phyloP scores from a whole-genome alignment of 2,797 vertebrate species.

The Phoxinus dragarum region DNA sequence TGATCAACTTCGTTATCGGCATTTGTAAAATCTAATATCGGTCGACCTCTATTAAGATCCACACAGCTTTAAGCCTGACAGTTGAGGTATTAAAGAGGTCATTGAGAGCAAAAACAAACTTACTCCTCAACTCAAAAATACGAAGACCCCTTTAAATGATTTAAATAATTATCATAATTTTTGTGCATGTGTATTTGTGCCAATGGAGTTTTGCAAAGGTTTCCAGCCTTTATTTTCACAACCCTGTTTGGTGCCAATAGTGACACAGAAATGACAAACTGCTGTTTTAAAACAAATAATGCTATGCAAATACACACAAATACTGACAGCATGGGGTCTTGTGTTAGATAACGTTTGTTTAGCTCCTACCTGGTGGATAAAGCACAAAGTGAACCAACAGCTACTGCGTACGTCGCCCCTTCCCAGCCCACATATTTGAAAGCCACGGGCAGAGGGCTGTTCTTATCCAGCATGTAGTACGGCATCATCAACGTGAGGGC shows the following conservation, averaged over 20 bases:
- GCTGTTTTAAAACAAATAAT: not conserved
- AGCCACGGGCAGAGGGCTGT: conserved; percentile 86
- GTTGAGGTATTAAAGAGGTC: not conserved
- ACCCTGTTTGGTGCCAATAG: not conserved
- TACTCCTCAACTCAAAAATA: not conserved
- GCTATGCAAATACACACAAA: not conserved
- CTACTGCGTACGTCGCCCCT: conserved; percentile 85
- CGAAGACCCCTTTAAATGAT: not conserved
- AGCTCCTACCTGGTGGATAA: conserved; percentile 84
- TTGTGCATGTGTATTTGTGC: not conserved
- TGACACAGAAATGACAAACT: not conserved
- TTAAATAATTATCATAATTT: not conserved
- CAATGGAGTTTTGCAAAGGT: not conserved
- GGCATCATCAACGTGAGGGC: conserved; percentile 91
- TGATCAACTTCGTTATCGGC: too few relatives aligned
- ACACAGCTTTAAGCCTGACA: not conserved
- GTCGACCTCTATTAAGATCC: not conserved
- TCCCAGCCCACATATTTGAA: conserved; percentile 86
- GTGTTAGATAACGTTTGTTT: not conserved
- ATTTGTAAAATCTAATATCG: too few relatives aligned
- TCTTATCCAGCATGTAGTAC: conserved; percentile 83
- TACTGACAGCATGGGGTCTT: not conserved
- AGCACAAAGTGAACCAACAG: conserved; percentile 86
- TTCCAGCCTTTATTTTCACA: not conserved
- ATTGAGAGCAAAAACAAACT: not conserved